phyloP scores from a whole-genome alignment of 2,888 invertebrate genomes.

The Candidula unifasciata region DNA sequence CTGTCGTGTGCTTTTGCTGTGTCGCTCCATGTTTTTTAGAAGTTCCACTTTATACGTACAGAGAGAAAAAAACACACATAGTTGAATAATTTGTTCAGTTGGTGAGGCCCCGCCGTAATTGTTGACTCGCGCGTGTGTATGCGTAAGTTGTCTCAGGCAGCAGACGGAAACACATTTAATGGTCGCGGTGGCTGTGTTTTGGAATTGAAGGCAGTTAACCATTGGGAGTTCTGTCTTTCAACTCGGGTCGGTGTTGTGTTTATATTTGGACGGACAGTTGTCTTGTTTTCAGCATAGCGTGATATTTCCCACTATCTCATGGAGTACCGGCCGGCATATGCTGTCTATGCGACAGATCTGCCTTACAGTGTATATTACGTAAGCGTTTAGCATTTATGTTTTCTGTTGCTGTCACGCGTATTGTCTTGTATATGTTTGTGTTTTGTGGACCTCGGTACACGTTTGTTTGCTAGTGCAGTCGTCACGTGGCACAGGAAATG shows the following conservation, averaged over 20 bases:
- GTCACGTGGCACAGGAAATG: no score
- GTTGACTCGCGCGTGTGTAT: constrained; percentile 2
- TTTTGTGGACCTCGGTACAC: no score
- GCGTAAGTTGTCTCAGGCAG: not conserved
- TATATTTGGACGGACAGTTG: not conserved
- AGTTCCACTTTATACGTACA: constrained; percentile 36
- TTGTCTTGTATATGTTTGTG: not conserved
- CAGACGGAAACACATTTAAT: no score
- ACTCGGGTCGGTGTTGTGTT: not conserved
- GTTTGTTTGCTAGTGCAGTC: not conserved
- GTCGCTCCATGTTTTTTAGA: constrained; percentile 10
- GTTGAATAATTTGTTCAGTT: constrained; percentile 27
- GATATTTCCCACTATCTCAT: constrained; percentile 29
- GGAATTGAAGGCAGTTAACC: no score
- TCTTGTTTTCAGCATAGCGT: not conserved
- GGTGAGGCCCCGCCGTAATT: constrained; percentile 14
- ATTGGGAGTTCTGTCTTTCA: no score
- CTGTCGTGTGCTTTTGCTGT: constrained; percentile 36
- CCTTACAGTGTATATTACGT: constrained; percentile 48
- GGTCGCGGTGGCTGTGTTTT: no score
- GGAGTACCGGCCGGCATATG: constrained; percentile 47
- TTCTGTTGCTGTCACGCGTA: no score
- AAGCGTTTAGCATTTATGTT: constrained; percentile 1
- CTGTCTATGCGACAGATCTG: constrained; percentile 40
- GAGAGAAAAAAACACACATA: not conserved